phyloP scores from a whole-genome alignment of 2,888 invertebrate species.

The Cataglyphis livida region DNA sequence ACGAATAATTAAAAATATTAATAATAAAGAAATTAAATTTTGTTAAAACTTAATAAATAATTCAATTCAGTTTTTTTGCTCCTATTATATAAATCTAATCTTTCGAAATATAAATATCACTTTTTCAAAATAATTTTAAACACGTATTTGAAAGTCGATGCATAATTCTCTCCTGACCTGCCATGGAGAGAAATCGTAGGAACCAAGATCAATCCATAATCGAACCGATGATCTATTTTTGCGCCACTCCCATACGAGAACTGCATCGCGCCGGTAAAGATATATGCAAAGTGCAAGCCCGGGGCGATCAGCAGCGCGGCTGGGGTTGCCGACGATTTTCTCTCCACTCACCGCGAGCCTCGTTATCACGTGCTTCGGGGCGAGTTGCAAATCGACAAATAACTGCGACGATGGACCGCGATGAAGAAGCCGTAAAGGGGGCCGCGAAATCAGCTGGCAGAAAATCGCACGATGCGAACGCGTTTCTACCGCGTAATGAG shows the following conservation, averaged over 20 bases:
- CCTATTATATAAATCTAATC: background rate
- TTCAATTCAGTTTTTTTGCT: background rate
- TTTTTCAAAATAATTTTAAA: background rate
- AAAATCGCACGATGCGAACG: slow-evolving; percentile 66
- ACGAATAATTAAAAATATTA: slow-evolving; percentile 10
- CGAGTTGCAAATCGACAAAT: slow-evolving; percentile 76
- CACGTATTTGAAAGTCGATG: background rate
- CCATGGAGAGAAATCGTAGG: background rate
- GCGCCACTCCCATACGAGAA: slow-evolving; percentile 23
- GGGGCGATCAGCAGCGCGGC: slow-evolving; percentile 63
- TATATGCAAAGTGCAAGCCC: slow-evolving; percentile 46
- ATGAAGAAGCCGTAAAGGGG: slow-evolving; percentile 55
- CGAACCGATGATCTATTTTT: slow-evolving; percentile 34
- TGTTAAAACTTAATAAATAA: background rate
- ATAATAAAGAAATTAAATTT: background rate
- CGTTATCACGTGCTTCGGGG: slow-evolving; percentile 73
- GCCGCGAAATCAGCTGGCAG: slow-evolving; percentile 60
- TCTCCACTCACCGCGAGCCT: slow-evolving; percentile 61
- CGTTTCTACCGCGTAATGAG: slow-evolving; percentile 76
- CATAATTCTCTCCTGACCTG: background rate
- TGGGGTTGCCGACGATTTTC: slow-evolving; percentile 53
- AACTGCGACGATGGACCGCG: slow-evolving; percentile 66
- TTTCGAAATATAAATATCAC: background rate
- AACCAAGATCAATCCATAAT: slow-evolving; percentile 11
- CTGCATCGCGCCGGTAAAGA: slow-evolving; percentile 16